Conservation (phyloP, 2,888 invertebrate genomes). For the Operophtera brumata region DNA sequence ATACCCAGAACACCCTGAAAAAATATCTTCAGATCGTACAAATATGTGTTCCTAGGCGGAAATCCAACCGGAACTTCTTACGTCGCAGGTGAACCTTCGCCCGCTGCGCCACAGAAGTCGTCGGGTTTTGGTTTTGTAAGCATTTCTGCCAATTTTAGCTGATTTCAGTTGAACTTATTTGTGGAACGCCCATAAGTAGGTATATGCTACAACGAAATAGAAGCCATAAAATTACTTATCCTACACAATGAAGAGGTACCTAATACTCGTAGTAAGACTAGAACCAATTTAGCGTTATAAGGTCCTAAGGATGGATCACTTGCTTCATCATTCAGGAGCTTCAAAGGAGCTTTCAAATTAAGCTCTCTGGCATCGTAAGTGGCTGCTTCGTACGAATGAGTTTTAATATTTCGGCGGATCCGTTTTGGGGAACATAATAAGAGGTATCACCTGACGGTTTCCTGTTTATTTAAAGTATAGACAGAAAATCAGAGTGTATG, state of each 20-base stretch:
- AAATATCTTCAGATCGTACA: too few species aligned
- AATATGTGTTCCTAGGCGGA: too few species aligned
- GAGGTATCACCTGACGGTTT: conserved; percentile 5
- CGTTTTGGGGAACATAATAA: not conserved
- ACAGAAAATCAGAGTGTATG: not conserved
- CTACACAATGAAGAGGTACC: not conserved
- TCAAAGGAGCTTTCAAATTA: conserved; percentile 57
- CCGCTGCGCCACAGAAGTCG: too few species aligned
- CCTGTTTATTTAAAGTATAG: not conserved
- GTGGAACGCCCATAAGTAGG: not conserved
- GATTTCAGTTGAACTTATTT: not conserved
- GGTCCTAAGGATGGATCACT: conserved; percentile 49
- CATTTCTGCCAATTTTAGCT: too few species aligned
- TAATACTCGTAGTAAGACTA: conserved; percentile 23
- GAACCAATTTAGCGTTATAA: conserved; percentile 51
- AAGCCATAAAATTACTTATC: not conserved
- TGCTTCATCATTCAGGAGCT: conserved; percentile 50
- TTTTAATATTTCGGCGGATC: conserved; percentile 31
- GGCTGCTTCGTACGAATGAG: conserved; percentile 40
- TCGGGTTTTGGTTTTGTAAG: too few species aligned
- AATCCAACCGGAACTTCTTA: too few species aligned
- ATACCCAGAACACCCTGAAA: too few species aligned
- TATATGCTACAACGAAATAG: too few species aligned
- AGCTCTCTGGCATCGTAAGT: conserved; percentile 45
- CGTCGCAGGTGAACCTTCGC: too few species aligned